Evolutionary conservation across 2,888 invertebrate genomes (phyloP), one percentile per base, ranked within the genome.

Genomic region (Blera fallax): DNA sequence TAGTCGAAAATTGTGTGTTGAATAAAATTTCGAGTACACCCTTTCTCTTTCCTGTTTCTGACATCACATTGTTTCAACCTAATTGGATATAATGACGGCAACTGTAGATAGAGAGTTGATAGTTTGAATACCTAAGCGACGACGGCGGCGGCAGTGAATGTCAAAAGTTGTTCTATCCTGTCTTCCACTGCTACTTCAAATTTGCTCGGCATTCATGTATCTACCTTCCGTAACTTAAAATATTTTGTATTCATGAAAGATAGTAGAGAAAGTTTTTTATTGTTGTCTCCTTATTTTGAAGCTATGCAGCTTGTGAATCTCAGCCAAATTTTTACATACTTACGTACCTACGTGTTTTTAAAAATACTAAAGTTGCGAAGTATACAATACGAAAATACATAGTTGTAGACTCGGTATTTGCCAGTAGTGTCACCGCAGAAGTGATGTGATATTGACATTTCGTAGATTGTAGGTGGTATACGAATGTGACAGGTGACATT

Each of bases 71-170:
- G 79, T 84, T 64, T 74, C 69, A 79, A 58, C 84, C 69, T 84
- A 80, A 84, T 84, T 84, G 69, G 80, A 80, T 84, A 80, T 84
- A 74, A 80, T 74, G 84, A 84, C 60, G 70, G 80, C 70, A 64
- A 73, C 69, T 62, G 50, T 79, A 73, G 79, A 83, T 56, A 64
- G 73, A 62, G 62, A 79, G 79, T 79, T 79, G 79, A 84, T 74
- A 79, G 84, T 64, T 84, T 79, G 79, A 74, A 84, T 79, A 84
- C 79, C 79, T 79, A 74, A 83, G 73, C 73, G 64, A 69, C 62
- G 78, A 79, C 64, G 79, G 50, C 48, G 45, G 60, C 45, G 54
- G 60, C 45, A 56, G 69, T 56, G 73, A 64, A 79, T 74, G 69
- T 62, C 79, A 69, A 69, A 84, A 84, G 79, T 84, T 84, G 21